Base-by-base conservation (phyloP, 2,888 invertebrate genomes). In the Megalurothrips usitatus region DNA sequence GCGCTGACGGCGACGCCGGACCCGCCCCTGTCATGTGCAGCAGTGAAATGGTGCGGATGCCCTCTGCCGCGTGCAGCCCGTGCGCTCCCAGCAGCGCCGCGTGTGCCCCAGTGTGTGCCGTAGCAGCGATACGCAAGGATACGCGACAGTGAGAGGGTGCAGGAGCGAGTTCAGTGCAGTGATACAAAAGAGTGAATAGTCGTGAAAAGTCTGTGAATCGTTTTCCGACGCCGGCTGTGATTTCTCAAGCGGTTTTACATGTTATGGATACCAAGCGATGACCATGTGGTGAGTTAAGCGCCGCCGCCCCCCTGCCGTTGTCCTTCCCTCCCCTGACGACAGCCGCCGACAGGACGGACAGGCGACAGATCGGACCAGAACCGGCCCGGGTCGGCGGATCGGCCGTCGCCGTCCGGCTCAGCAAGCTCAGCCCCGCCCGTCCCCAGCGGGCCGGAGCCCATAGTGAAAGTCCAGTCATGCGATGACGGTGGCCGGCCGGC, bases 381-480 rank as follows among this genome's bases (percentile, higher is more conserved):
- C 34, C 34, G 34, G 34, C 2, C 34, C 34, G 34, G 34, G 6
- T 2, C 3, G 34, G 34, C n/a, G n/a, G n/a, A n/a, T n/a, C n/a
- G n/a, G n/a, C n/a, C n/a, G n/a, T n/a, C n/a, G n/a, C n/a, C n/a
- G n/a, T n/a, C n/a, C n/a, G n/a, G n/a, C n/a, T n/a, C n/a, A n/a
- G n/a, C n/a, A n/a, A n/a, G n/a, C n/a, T n/a, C n/a, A n/a, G n/a
- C n/a, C n/a, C 34, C 34, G 34, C 3, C 58, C 58, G 58, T 11
- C 17, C 58, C 17, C 58, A 58, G 14, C 58, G 58, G 14, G 52
- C 52, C 52, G 19, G 52, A 19, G 52, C 58, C 14, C 68, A 43
- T 43, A 75, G 68, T 75, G 68, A 75, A 75, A 75, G 68, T 75
- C 68, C 68, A 26, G 68, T 26, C 68, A 26, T 26, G 68, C 68